phyloP scores from a whole-genome alignment of 2,113 vertebrate genomes.

The Pleuronectes platessa region DNA sequence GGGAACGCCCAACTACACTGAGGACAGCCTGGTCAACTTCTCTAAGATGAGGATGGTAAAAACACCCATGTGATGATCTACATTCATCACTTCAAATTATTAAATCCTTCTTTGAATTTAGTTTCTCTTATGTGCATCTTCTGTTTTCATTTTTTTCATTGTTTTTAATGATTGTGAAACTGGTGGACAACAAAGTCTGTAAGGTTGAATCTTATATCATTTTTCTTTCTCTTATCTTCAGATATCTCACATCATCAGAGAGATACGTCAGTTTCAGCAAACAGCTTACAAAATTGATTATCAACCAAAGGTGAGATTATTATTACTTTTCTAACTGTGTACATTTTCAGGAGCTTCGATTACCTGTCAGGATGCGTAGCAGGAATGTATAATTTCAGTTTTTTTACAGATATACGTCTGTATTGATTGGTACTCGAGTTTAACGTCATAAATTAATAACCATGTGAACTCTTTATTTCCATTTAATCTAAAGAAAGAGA shows the following conservation, averaged over 20 bases:
- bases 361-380: background rate
- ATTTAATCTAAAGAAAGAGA: no score
- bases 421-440: background rate
- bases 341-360: background rate
- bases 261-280: slow-evolving; percentile 98
- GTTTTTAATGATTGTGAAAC: no score
- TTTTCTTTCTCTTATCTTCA: slow-evolving; percentile 54
- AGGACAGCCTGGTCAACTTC: slow-evolving; percentile 98
- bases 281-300: slow-evolving; percentile 97
- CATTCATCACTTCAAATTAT: background rate
- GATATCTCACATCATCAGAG: slow-evolving; percentile 98
- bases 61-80: background rate
- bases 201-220: background rate
- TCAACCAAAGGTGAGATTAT: slow-evolving; percentile 89
- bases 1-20: slow-evolving; percentile 96
- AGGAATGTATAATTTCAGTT: background rate
- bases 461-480: no score
- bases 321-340: background rate
- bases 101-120: no score
- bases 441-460: no score
- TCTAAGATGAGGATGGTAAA: slow-evolving; percentile 96
- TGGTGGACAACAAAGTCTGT: no score
- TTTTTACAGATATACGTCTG: no score
- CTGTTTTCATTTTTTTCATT: background rate
- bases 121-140: background rate